Evolutionary conservation across 2,797 vertebrate genomes (phyloP), one percentile per base, ranked within the genome.

Genomic region (Sebastes aleutianus): DNA sequence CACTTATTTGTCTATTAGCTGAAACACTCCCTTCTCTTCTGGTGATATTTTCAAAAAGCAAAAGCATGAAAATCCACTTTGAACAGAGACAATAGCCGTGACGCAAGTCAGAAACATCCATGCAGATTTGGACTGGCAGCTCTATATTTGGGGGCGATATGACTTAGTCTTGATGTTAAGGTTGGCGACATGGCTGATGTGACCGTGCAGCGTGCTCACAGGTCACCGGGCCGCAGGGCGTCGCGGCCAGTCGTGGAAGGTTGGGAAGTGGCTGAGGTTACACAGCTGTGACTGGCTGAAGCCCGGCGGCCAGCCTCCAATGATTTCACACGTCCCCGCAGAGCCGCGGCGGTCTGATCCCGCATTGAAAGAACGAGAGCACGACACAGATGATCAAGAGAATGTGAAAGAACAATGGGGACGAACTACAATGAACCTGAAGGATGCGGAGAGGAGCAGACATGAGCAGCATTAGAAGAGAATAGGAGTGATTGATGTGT

Each of bases 201-300:
- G 83, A 66, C 75, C 78, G 34, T 8, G 34, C 86, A 16, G 79
- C 59, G 39, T 32, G 85, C 85, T 85, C 77, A 16, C 86, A 84
- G 91, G 91, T 88, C 87, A 83, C 74, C 1, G 67, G 72, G 77
- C 87, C 26, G 74, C 61, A 3, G 79, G 85, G 80, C 79, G 53
- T 29, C 3, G 71, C 1, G 61, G 71, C 79, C 86, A 85, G 88
- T 90, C 85, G 72, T 32, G 22, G 70, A 76, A 53, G 85, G 77
- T 87, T 86, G 86, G 79, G 61, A 86, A 59, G 83, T 29, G 70
- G 85, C 65, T 83, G 87, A 91, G 84, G 89, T 88, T 91, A 85
- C 87, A 24, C 86, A 88, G 86, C 90, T 89, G 83, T 91, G 93
- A 92, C 88, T 83, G 92, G 86, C 85, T 8, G 65, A 5, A 65